Evolutionary conservation across 53 echinoderm and acorn worm species (phyloP), one percentile per base, ranked within the genome.

Genomic region (Henricia sp.): DNA sequence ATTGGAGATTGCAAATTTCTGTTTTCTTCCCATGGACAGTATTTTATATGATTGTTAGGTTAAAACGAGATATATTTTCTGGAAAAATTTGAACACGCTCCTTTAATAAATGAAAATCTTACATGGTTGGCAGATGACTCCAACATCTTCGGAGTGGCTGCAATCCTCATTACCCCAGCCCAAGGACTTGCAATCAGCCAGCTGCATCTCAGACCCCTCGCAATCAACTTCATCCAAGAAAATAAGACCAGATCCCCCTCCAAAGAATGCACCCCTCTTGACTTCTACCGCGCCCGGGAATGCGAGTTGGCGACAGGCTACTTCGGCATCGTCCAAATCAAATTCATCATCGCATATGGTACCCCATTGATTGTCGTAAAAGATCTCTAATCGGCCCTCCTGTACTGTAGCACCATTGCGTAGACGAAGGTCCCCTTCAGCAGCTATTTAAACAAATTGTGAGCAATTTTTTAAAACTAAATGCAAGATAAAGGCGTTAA

Each of bases 221-320:
- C 83, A 83, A 16, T 28, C 23, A 19, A 83, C 69, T 0, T 69
- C 50, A 24, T 83, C 83, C 83, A 83, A 54, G 63, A 44, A 80
- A 1, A 27, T 53, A 4, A 39, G 68, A n/a, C n/a, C 83, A 1
- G 13, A 4, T 27, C 83, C 83, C 30, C 39, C 21, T 2, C 23
- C 11, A 23, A 80, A 80, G 24, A 80, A 80, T 11, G 80, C 80
- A 43, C 43, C 11, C 0, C 2, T 0, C 46, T 80, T 63, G 44
- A 85, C 59, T 26, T 84, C 88, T 6, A 48, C 48, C 0, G 70
- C 87, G 3, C 59, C 70, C 43, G 74, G 26, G 52, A 43, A 88
- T 0, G 88, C 91, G 1, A 91, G 77, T 57, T 77, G 71, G 11
- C 84, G 68, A 48, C 91, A 91, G 21, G 84, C 84, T 26, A 91